Percentiles rank a stretch among this genome's conserved stretches.
phyloP scores from a whole-genome alignment of 2,888 invertebrate genomes.

The Meandrusa payeni region DNA sequence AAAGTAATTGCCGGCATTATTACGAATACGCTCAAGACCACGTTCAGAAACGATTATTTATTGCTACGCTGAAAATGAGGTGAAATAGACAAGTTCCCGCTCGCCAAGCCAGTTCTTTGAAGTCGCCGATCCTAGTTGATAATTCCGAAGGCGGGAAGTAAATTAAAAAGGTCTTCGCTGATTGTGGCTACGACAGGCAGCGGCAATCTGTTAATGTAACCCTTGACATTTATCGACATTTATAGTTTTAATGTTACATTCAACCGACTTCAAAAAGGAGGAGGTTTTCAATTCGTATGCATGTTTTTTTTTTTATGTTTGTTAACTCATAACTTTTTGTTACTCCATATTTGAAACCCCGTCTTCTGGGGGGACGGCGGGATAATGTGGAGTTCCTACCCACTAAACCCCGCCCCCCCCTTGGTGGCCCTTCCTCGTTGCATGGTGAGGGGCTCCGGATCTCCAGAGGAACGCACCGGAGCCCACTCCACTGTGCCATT shows the following conservation, averaged over 20 bases:
- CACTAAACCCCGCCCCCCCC: no score
- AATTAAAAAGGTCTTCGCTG: conserved; percentile 1
- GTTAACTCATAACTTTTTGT: no score
- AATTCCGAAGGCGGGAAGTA: background rate
- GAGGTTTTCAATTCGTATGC: no score
- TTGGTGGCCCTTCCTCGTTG: no score
- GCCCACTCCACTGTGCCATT: no score
- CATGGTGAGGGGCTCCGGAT: no score
- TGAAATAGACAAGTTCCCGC: conserved; percentile 8
- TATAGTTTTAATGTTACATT: background rate
- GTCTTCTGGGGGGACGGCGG: no score
- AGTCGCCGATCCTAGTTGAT: background rate
- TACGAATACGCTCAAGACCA: conserved; percentile 6
- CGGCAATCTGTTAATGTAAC: background rate
- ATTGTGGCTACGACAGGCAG: conserved; percentile 2
- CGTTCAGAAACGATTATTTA: background rate
- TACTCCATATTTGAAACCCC: no score
- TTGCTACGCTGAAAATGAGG: conserved; percentile 5
- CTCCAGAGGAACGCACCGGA: no score
- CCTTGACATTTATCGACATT: background rate
- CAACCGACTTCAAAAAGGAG: no score
- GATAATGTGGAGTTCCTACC: no score
- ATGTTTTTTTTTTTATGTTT: no score
- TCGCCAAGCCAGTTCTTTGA: conserved; percentile 7
- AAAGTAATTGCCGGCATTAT: conserved; percentile 13